Conservation (phyloP, 2,113 vertebrate species). For the Uropsilus gracilis region DNA sequence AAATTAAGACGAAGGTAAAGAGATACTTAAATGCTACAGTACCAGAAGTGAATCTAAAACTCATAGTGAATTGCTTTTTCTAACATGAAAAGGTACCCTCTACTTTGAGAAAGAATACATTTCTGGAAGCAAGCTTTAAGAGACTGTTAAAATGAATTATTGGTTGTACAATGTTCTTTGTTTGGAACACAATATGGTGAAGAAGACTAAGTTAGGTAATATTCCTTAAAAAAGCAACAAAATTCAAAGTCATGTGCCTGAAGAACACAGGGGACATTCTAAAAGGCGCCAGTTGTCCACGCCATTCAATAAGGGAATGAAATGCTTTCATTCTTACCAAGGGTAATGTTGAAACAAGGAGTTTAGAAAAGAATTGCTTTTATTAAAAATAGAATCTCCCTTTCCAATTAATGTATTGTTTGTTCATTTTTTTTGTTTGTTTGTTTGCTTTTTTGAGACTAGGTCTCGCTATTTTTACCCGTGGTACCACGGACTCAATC, state of each 20-base stretch:
- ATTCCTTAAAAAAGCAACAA: neutral
- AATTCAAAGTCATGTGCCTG: neutral
- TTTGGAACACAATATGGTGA: slow-evolving; percentile 20
- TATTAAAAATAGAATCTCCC: neutral
- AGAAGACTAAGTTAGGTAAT: neutral
- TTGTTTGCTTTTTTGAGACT: too few relatives aligned
- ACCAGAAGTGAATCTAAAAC: neutral
- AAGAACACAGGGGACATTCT: neutral
- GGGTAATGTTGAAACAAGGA: neutral
- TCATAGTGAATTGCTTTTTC: neutral
- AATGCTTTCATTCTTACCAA: slow-evolving; percentile 42
- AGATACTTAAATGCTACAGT: slow-evolving; percentile 6
- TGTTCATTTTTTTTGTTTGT: too few relatives aligned
- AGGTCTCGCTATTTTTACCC: too few relatives aligned
- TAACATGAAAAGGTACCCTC: neutral
- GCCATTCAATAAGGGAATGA: neutral
- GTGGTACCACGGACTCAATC: too few relatives aligned
- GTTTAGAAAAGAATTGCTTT: slow-evolving; percentile 25
- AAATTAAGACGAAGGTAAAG: slow-evolving; percentile 3
- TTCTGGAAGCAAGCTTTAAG: slow-evolving; percentile 6
- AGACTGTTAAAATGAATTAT: slow-evolving; percentile 40
- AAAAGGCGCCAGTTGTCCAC: neutral
- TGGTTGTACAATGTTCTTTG: neutral
- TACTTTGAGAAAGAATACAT: slow-evolving; percentile 35
- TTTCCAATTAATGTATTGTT: neutral